A percentile compares a stretch with the other conserved stretches of the same genome.
These are phyloP conservation scores for Hozukius guyotensis DNA, from an alignment of 2,797 vertebrate genomes.

Conservation along the genomic window DNA sequence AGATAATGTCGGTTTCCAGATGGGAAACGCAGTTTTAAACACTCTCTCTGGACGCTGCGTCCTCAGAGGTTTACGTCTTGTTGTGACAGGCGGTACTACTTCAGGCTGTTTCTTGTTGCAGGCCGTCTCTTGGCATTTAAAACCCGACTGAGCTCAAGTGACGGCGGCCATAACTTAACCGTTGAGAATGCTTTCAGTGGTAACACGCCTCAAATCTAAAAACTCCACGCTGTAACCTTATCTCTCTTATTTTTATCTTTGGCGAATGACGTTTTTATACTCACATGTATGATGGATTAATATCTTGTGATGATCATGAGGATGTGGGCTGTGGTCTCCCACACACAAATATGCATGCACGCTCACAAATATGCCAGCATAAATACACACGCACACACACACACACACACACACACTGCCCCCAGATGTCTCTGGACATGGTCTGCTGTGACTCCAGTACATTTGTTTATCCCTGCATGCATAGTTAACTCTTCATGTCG, in stretches of 20 bases:
- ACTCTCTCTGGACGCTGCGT: background rate
- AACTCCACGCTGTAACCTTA: slow-evolving; percentile 69
- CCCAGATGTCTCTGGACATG: slow-evolving; percentile 74
- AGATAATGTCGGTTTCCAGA: background rate
- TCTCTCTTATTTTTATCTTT: slow-evolving; percentile 67
- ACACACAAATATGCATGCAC: slow-evolving; percentile 6
- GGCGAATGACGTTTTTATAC: slow-evolving; percentile 57
- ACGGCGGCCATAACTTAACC: slow-evolving; percentile 28
- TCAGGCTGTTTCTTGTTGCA: slow-evolving; percentile 47
- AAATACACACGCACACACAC: slow-evolving; percentile 25
- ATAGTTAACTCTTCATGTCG: slow-evolving; percentile 53
- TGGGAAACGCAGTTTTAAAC: slow-evolving; percentile 2
- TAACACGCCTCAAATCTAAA: slow-evolving; percentile 65
- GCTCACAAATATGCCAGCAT: slow-evolving; percentile 29
- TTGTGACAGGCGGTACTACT: slow-evolving; percentile 52
- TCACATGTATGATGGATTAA: slow-evolving; percentile 51
- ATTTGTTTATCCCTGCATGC: slow-evolving; percentile 70
- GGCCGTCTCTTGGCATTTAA: slow-evolving; percentile 60
- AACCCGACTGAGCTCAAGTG: slow-evolving; percentile 59
- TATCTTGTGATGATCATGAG: slow-evolving; percentile 57
- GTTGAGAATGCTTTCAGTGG: slow-evolving; percentile 56
- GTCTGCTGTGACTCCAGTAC: slow-evolving; percentile 50
- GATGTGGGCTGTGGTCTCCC: slow-evolving; percentile 28
- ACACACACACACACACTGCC: slow-evolving; percentile 12
- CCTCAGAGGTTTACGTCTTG: slow-evolving; percentile 24